phyloP scores from a whole-genome alignment of 2,797 vertebrate genomes.

The Notamacropus eugenii region DNA sequence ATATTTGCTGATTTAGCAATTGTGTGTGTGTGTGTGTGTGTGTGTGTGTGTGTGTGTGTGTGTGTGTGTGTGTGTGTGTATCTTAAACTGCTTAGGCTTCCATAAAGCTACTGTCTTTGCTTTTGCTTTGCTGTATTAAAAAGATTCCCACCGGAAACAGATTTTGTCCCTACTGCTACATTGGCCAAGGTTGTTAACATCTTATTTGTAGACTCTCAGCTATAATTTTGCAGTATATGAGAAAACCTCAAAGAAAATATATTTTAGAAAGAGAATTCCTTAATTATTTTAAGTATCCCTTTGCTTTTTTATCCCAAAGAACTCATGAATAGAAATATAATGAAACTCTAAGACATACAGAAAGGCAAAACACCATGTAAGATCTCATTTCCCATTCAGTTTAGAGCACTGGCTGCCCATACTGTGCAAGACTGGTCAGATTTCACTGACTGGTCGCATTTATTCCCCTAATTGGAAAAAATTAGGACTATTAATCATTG shows the following conservation, averaged over 20 bases:
- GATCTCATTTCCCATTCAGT: constrained; percentile 54
- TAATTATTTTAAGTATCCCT: constrained; percentile 67
- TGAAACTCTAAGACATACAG: constrained; percentile 29
- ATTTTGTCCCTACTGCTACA: background rate
- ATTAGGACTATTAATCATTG: constrained; percentile 71
- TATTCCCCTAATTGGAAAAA: constrained; percentile 66
- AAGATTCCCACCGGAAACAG: background rate
- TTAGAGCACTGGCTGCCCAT: constrained; percentile 13
- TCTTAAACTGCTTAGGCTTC: background rate
- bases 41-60: background rate
- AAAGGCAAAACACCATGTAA: constrained; percentile 45
- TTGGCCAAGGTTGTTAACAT: background rate
- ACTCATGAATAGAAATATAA: constrained; percentile 26
- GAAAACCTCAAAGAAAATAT: constrained; percentile 39
- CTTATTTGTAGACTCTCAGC: background rate
- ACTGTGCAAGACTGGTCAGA: constrained; percentile 42
- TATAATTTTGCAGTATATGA: constrained; percentile 31
- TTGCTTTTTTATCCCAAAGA: constrained; percentile 65
- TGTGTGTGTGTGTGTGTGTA: background rate
- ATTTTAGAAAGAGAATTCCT: constrained; percentile 65
- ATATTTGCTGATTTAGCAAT: background rate
- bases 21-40: too few relatives aligned
- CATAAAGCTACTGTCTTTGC: background rate
- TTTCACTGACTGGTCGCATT: constrained; percentile 58
- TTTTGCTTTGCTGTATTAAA: background rate